These are phyloP conservation scores for Cherax destructor DNA, from an alignment of 1,140 invertebrate species.

Conservation along the genomic window DNA sequence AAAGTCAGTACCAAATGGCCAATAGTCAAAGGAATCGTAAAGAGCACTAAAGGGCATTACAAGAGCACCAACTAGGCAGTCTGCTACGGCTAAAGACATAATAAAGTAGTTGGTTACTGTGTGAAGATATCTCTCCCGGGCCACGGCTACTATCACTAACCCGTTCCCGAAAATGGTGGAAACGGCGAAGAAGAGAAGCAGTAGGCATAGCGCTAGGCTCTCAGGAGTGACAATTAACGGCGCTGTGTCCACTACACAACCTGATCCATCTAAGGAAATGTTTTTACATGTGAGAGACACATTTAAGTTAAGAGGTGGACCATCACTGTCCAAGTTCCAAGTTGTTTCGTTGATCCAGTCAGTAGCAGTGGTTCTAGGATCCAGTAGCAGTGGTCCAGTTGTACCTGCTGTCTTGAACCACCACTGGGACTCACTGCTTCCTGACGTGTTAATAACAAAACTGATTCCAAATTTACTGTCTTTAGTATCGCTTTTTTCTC, in stretches of 20 bases:
- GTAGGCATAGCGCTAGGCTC: constrained; percentile 71
- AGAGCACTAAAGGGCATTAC: constrained; percentile 86
- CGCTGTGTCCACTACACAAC: background rate
- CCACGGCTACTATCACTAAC: constrained; percentile 84
- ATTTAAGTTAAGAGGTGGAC: background rate
- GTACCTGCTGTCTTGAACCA: constrained; percentile 36
- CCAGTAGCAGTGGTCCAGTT: constrained; percentile 38
- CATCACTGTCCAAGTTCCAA: constrained; percentile 7
- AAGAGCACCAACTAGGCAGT: constrained; percentile 85
- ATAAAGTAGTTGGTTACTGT: constrained; percentile 87
- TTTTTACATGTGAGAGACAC: constrained; percentile 35
- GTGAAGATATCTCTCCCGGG: constrained; percentile 82
- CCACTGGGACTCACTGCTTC: constrained; percentile 22
- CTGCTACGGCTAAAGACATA: constrained; percentile 85
- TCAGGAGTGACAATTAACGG: constrained; percentile 65
- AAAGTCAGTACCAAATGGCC: constrained; percentile 80
- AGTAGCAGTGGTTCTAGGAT: constrained; percentile 19
- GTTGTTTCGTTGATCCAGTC: constrained; percentile 43
- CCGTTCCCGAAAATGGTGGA: constrained; percentile 83
- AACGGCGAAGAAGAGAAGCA: constrained; percentile 80
- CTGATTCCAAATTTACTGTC: constrained; percentile 13
- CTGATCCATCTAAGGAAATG: constrained; percentile 44
- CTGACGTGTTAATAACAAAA: constrained; percentile 16
- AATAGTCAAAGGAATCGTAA: constrained; percentile 74
- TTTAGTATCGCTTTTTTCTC: background rate